A percentile compares a stretch with the other conserved stretches of the same genome.
These are phyloP conservation scores for Oryzaephilus surinamensis DNA, from an alignment of 1,140 invertebrate genomes.

Conservation along the genomic window DNA sequence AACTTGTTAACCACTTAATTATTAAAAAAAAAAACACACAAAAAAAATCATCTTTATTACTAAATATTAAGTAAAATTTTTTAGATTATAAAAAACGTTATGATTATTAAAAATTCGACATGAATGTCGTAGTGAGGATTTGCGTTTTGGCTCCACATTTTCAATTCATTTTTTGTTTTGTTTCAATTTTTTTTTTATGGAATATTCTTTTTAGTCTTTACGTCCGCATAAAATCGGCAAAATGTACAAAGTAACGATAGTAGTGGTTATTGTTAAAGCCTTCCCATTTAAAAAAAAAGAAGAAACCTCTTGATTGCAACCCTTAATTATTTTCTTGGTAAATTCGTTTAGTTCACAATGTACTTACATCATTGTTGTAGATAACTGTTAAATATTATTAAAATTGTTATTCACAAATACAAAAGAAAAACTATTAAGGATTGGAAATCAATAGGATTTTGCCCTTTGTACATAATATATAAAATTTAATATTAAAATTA, in stretches of 20 bases:
- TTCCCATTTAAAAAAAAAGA: no score
- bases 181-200: no score
- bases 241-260: no score
- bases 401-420: slow-evolving; percentile 9
- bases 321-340: slow-evolving; percentile 7
- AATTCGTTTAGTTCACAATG: slow-evolving; percentile 5
- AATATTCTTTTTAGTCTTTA: no score
- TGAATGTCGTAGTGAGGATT: slow-evolving; percentile 6
- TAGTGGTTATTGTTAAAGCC: no score
- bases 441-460: slow-evolving; percentile 4
- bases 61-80: neutral
- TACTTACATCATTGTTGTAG: slow-evolving; percentile 10
- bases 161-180: slow-evolving; percentile 6
- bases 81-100: neutral
- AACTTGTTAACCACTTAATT: slow-evolving; percentile 4
- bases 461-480: no score
- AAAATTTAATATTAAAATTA: slow-evolving; percentile 1
- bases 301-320: no score
- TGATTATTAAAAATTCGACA: slow-evolving; percentile 4
- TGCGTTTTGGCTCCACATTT: neutral
- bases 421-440: slow-evolving; percentile 9
- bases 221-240: no score
- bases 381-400: slow-evolving; percentile 10
- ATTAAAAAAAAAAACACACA: slow-evolving; percentile 5
- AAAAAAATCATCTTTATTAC: slow-evolving; percentile 2